A percentile compares a stretch with the other conserved stretches of the same genome.
Conservation (phyloP, 2,888 invertebrate genomes). For the Cactoblastis cactorum region DNA sequence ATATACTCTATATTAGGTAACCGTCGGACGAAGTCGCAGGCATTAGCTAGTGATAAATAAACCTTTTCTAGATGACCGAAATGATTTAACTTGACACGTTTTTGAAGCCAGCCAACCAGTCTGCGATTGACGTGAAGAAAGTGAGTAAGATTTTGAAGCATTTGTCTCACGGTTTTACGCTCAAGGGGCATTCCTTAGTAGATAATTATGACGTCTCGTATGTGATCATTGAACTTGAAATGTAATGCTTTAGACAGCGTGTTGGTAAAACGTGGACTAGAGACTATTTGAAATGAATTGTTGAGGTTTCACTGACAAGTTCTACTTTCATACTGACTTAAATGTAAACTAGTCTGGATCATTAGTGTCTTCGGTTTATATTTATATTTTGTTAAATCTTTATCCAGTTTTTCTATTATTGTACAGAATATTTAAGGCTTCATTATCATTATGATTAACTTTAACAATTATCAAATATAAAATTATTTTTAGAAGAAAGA, state of each 20-base stretch:
- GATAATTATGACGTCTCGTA: constrained; percentile 23
- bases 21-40: too few species aligned
- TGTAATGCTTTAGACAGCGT: neutral
- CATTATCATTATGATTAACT: too few species aligned
- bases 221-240: constrained; percentile 13
- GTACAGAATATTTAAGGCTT: too few species aligned
- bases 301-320: neutral
- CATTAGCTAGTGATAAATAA: neutral
- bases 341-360: neutral
- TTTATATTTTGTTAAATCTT: neutral
- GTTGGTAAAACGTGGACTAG: neutral
- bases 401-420: constrained; percentile 6
- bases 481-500: too few species aligned
- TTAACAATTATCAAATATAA: too few species aligned
- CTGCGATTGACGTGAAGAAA: constrained; percentile 16
- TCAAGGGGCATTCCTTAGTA: constrained; percentile 24
- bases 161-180: constrained; percentile 12
- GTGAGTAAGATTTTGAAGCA: constrained; percentile 14
- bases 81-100: constrained; percentile 17
- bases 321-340: neutral
- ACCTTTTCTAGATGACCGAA: constrained; percentile 14
- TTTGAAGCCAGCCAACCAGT: constrained; percentile 18
- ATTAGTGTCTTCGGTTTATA: neutral
- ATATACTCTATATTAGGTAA: too few species aligned
- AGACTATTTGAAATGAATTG: constrained; percentile 6